Percentiles rank a stretch among this genome's conserved stretches.
Conservation (phyloP, 2,888 invertebrate species). For the Vandiemenella viatica region DNA sequence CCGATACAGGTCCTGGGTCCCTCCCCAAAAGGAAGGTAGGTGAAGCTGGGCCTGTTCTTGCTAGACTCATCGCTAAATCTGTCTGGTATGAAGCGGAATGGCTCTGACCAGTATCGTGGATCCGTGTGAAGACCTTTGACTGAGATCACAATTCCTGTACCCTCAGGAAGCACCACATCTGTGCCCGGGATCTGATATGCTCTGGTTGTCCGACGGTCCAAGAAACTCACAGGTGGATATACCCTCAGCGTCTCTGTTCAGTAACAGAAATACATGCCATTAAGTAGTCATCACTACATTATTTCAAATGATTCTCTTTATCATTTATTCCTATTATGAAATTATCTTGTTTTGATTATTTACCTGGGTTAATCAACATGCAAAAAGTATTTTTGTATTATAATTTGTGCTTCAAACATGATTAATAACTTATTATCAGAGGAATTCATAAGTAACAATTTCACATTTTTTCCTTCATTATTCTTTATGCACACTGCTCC, state of each 20-base stretch:
- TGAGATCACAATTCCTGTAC: neutral
- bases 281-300: no score
- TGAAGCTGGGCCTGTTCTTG: neutral
- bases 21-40: neutral
- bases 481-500: no score
- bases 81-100: neutral
- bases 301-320: no score
- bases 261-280: no score
- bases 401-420: no score
- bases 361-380: no score
- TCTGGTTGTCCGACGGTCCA: neutral
- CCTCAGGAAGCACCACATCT: neutral
- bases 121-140: neutral
- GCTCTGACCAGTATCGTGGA: neutral
- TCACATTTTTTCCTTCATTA: no score
- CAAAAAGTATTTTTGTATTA: no score
- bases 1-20: neutral
- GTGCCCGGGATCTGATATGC: neutral
- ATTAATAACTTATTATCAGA: no score
- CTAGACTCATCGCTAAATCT: neutral
- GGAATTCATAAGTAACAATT: no score
- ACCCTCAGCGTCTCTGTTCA: neutral
- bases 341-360: no score
- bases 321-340: no score
- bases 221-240: neutral